Conservation (phyloP, 2,113 vertebrate species). For the Okapia johnstoni region DNA sequence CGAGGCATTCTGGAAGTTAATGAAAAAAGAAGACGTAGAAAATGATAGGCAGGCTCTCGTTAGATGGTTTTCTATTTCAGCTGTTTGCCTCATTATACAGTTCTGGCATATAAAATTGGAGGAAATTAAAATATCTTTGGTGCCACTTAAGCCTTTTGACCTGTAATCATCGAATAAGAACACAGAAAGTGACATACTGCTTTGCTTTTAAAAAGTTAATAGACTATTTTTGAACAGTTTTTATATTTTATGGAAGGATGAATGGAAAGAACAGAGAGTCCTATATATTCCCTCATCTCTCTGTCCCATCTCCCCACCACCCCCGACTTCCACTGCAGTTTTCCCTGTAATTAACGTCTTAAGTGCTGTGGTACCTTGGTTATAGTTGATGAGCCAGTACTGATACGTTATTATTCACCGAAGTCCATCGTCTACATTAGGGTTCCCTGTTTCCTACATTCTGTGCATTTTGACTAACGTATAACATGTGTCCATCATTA, state of each 20-base stretch:
- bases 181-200: neutral
- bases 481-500: neutral
- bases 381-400: neutral
- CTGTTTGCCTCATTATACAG: neutral
- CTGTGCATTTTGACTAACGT: neutral
- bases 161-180: neutral
- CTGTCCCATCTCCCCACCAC: neutral
- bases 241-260: neutral
- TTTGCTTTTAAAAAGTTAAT: neutral
- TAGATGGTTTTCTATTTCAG: neutral
- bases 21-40: neutral
- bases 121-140: conserved; percentile 19
- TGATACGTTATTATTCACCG: neutral
- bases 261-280: neutral
- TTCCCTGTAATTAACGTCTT: neutral
- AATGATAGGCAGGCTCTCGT: neutral
- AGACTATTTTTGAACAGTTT: neutral
- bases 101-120: neutral
- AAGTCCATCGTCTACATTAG: neutral
- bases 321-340: neutral
- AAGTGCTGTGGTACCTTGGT: neutral
- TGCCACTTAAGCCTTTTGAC: neutral
- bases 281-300: neutral
- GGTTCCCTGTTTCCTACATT: neutral
- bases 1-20: neutral